Base-by-base conservation (phyloP, 92 coral and sea anemone species). In the Blastomussa wellsi region DNA sequence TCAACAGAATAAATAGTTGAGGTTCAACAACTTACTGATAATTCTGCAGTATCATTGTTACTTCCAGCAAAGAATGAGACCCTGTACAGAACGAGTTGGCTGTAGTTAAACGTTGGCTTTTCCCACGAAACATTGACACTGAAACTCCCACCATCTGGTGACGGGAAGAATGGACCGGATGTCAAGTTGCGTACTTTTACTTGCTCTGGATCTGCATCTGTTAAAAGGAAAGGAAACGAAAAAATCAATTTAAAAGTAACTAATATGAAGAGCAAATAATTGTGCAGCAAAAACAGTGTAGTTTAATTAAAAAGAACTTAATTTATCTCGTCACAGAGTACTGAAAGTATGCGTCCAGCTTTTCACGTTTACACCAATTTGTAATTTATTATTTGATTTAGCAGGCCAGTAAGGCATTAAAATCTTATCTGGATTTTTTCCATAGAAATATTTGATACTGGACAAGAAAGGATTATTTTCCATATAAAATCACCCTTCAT, bases 31-130 rank as follows among this genome's bases (percentile, higher is more conserved):
- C 79, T 83, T 57, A 83, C 87, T 5, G 48, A 51, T 24, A 51
- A 12, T 8, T 57, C 39, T 3, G 2, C 60, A 0, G 70, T 44
- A 1, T 33, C 17, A 36, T 42, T 74, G 4, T 24, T 74, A 33
- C 60, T 75, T 31, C 62, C 87, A 48, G 55, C 20, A 16, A 9
- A 31, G 74, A 74, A 83, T 12, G 33, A 41, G 4, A 74, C 9
- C 22, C 7, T 67, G 60, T 83, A 83, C 4, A 19, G 22, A 7
- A 53, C 19, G 4, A 83, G 74, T 33, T 32, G 4, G 24, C 87
- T 83, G 72, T 74, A 83, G 37, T 74, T 83, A 75, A 83, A 83
- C 7, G 13, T 73, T 38, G 87, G 87, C 62, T 83, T 74, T 37
- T 73, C 60, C 87, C 87, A 83, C 24, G 79, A 73, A 20, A 83